Base-by-base conservation (phyloP, 2,797 vertebrate species). In the Cryptoblepharus egeriae region DNA sequence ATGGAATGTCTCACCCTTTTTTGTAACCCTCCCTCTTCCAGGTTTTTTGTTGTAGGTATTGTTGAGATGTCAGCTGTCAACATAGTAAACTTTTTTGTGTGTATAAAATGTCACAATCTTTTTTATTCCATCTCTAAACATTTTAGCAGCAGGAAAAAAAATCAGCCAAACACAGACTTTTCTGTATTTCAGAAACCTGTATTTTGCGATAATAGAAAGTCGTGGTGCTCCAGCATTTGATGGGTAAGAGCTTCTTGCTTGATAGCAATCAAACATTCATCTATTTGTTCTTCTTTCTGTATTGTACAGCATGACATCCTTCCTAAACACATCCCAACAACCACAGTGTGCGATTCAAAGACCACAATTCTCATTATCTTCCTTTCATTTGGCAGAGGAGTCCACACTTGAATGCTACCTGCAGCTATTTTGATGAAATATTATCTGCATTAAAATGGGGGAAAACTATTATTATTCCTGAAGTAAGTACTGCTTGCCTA, bases 101-200 rank as follows among this genome's bases (percentile, higher is more conserved):
- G 39, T 82, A 78, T 55, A 60, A 85, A 77, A 13, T 73, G 30
- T 76, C 60, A 87, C 57, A 0, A 65, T 61, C 30, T 68, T 49
- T 58, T 82, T 75, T 73, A 80, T 77, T 77, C 20, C 39, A n/a
- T 83, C 79, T 81, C 60, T 83, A 81, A 85, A 81, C 57, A 61
- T 10, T 45, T 82, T 75, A 83, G 1, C 30, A 18, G 71, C 67
- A 61, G 57, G 45, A 45, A 68, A n/a, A 8, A 82, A 75, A 20
- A 16, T 13, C 57, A 3, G 45, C 63, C 42, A n/a, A 79, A 76
- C 81, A 52, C 30, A 37, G n/a, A n/a, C n/a, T n/a, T n/a, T n/a
- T n/a, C 52, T 35, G n/a, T 76, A 83, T 88, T 16, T 22, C 80
- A 75, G 57, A 63, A 76, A 75, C n/a, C 37, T 77, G 24, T 9